These are phyloP conservation scores for Syngnathus rostellatus DNA, from an alignment of 2,797 vertebrate species.

Conservation along the genomic window DNA sequence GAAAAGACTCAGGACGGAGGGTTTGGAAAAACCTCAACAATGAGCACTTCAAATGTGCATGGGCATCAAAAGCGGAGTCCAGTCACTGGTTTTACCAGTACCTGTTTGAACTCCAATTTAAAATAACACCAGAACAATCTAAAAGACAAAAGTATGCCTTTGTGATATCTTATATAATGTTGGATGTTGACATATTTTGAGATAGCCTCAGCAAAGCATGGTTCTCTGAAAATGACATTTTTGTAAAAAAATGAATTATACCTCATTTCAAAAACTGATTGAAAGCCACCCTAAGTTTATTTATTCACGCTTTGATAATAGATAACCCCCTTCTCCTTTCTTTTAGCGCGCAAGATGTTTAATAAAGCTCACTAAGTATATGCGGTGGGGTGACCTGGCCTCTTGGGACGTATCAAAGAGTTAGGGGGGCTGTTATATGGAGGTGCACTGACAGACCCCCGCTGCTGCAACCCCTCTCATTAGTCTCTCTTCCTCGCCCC, in stretches of 20 bases:
- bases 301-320: not conserved
- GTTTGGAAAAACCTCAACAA: not conserved
- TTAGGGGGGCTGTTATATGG: constrained; percentile 31
- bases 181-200: too few species aligned
- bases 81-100: constrained; percentile 1
- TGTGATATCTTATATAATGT: too few species aligned
- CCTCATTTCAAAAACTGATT: not conserved
- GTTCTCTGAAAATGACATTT: not conserved
- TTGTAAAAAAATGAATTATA: too few species aligned
- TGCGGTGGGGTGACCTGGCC: constrained; percentile 31
- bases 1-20: not conserved
- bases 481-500: constrained; percentile 28
- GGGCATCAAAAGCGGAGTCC: constrained; percentile 23
- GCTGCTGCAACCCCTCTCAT: constrained; percentile 44
- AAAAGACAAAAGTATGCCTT: too few species aligned
- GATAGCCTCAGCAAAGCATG: not conserved
- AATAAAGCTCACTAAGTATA: constrained; percentile 23
- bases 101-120: not conserved
- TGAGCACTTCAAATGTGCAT: constrained; percentile 7
- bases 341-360: not conserved
- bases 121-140: not conserved
- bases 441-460: constrained; percentile 48
- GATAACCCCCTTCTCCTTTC: not conserved
- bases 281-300: not conserved
- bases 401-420: constrained; percentile 48